Conservation (phyloP, 2,113 vertebrate species). For the Andinoacara biseriatus region DNA sequence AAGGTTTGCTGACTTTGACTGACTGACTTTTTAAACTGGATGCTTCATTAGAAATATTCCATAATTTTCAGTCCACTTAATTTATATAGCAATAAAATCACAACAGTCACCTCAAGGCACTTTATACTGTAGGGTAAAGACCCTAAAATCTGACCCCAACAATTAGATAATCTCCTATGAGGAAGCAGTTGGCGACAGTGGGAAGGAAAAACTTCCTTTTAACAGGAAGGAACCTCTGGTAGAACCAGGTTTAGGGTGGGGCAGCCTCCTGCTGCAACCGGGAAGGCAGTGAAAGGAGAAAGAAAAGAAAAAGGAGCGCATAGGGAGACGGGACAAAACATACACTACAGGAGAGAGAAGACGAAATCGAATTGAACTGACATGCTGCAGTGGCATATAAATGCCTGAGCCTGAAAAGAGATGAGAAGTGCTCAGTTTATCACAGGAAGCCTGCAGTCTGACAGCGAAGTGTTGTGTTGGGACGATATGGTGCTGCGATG, state of each 20-base stretch:
- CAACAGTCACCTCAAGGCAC: no score
- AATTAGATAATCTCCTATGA: neutral
- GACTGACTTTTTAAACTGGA: neutral
- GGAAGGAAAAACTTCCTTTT: neutral
- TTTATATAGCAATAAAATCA: no score
- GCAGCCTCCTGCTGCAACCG: neutral
- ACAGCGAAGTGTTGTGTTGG: no score
- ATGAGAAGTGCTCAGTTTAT: no score
- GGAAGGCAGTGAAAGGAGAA: neutral
- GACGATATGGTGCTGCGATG: neutral
- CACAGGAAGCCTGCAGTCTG: no score
- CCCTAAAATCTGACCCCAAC: neutral
- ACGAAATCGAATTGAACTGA: neutral
- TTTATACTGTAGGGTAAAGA: no score
- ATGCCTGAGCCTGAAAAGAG: neutral
- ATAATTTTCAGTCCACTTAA: no score
- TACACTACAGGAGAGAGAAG: neutral
- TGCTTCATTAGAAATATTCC: no score
- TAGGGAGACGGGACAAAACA: neutral
- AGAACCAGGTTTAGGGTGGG: neutral
- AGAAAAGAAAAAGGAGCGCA: neutral
- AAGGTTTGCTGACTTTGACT: neutral
- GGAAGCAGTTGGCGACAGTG: neutral
- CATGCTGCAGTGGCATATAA: neutral
- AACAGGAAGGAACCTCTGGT: neutral